Evolutionary conservation across 2,888 invertebrate species (phyloP).

Genomic region (Acrocera orbiculus): DNA sequence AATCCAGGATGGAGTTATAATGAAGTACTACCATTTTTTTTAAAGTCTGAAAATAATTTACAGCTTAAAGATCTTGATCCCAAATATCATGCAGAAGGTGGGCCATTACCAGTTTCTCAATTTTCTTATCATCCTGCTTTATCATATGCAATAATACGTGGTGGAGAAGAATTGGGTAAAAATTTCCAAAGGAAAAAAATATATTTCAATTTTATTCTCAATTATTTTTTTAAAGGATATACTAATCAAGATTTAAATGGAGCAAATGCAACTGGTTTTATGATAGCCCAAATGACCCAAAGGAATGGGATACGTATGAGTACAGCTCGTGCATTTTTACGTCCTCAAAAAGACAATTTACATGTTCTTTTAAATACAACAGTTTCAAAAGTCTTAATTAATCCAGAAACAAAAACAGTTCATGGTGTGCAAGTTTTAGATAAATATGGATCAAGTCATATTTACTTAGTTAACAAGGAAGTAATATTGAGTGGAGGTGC

Average conservation of each 20-base stretch:
- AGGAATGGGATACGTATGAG: conserved; percentile 72
- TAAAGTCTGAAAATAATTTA: conserved; percentile 70
- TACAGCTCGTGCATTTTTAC: conserved; percentile 62
- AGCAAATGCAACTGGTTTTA: conserved; percentile 39
- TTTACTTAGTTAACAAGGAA: conserved; percentile 61
- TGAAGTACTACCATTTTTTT: conserved; percentile 77
- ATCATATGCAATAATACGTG: conserved; percentile 57
- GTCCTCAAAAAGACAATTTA: conserved; percentile 60
- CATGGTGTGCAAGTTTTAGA: conserved; percentile 51
- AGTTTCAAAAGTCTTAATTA: conserved; percentile 56
- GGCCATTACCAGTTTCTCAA: conserved; percentile 57
- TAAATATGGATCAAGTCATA: conserved; percentile 34
- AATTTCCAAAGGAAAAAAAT: no score
- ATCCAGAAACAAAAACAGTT: conserved; percentile 51
- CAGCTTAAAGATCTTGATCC: conserved; percentile 50
- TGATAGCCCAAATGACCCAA: conserved; percentile 76
- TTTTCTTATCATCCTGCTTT: conserved; percentile 76
- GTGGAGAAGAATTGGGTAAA: conserved; percentile 55
- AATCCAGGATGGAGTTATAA: conserved; percentile 80
- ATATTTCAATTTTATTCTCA: no score
- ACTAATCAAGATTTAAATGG: not conserved
- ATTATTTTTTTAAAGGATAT: conserved; percentile 17
- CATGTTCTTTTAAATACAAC: conserved; percentile 73
- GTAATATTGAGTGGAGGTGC: conserved; percentile 65
- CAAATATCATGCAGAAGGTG: conserved; percentile 61